Evolutionary conservation across 1,140 invertebrate genomes (phyloP).

Genomic region (Dryas iulia): DNA sequence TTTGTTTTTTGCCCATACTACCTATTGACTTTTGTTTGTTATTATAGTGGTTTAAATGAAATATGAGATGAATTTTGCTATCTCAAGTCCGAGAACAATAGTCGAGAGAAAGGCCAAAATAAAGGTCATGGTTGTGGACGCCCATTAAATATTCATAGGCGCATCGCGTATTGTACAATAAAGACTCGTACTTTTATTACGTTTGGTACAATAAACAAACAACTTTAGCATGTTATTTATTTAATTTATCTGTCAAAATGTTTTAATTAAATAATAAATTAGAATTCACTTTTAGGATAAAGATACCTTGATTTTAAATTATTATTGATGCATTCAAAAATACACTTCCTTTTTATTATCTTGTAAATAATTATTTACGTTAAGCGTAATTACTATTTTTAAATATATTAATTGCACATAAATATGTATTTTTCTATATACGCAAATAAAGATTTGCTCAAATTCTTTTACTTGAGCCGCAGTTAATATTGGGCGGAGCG

Average conservation of each 20-base stretch:
- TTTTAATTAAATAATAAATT: background rate
- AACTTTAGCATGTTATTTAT: background rate
- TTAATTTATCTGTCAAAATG: background rate
- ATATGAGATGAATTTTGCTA: slow-evolving; percentile 16
- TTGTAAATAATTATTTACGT: no score
- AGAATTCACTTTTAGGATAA: background rate
- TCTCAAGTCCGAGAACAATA: slow-evolving; percentile 56
- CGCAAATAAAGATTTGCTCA: background rate
- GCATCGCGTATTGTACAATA: slow-evolving; percentile 51
- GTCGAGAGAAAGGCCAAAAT: slow-evolving; percentile 58
- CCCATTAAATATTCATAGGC: slow-evolving; percentile 66
- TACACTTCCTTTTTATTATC: no score
- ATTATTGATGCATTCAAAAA: no score
- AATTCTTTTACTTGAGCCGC: slow-evolving; percentile 22
- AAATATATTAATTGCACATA: background rate
- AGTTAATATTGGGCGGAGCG: slow-evolving; percentile 26
- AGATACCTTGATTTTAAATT: no score
- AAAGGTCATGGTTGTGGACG: slow-evolving; percentile 61
- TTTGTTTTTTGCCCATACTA: slow-evolving; percentile 10
- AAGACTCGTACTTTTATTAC: slow-evolving; percentile 40
- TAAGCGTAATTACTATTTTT: no score
- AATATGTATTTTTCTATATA: background rate
- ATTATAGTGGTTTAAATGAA: background rate
- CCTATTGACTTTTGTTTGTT: slow-evolving; percentile 7
- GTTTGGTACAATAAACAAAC: slow-evolving; percentile 33